Base-by-base conservation (phyloP, 2,888 invertebrate species). In the Eugnorisma glareosa region DNA sequence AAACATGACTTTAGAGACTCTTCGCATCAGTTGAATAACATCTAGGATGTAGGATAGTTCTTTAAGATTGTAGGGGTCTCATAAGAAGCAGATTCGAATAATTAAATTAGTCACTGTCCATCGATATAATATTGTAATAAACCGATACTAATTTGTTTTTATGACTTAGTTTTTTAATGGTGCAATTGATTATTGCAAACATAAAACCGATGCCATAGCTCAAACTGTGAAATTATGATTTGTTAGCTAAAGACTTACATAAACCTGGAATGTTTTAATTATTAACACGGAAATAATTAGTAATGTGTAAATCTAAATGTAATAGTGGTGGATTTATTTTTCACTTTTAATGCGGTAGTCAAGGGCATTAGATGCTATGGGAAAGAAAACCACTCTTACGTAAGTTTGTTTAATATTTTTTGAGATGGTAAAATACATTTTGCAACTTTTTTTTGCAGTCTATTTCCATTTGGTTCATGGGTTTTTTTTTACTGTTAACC, bases 171-270 rank as follows among this genome's bases (percentile, higher is more conserved):
- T 24, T 40, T 43, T 37, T 37, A 43, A 63, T 51, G n/a, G 69
- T 48, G 40, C 13, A 15, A 31, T 67, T 80, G 51, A 35, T 73
- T 54, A 63, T 61, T 45, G 21, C 13, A 64, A 35, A 40, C 48
- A 48, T 31, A n/a, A 66, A 70, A 67, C n/a, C 18, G 2, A 70
- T 75, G 61, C 35, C n/a, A 57, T 18, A 48, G 31, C 24, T 54
- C 21, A 54, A 63, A 79, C 67, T 64, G 40, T 64, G 67, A 68
- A 79, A 69, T 68, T 74, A 31, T 81, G 37, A 79, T 73, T 73
- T 80, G 51, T 63, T 54, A 37, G 51, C 18, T 77, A 18, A 48
- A n/a, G 18, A 40, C 0, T 66, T 51, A 13, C 13, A 21, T 40
- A 15, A 18, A 43, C 11, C 54, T 37, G 66, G 28, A 67, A 59